phyloP scores from a whole-genome alignment of 2,888 invertebrate genomes.

The Didymodactylos carnosus region DNA sequence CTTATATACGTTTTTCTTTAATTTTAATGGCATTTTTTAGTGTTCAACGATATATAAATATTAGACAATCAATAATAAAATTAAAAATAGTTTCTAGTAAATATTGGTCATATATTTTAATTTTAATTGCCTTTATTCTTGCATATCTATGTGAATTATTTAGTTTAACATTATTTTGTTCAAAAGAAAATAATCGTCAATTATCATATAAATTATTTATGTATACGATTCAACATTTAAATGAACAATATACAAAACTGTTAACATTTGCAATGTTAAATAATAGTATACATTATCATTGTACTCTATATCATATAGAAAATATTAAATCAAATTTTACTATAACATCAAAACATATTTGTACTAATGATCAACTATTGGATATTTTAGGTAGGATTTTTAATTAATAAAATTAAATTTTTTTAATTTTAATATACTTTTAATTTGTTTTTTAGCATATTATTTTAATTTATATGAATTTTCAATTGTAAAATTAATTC shows the following conservation, averaged over 20 bases:
- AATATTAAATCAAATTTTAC: too few species aligned
- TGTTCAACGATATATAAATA: neutral
- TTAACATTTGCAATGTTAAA: too few species aligned
- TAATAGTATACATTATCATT: too few species aligned
- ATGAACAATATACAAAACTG: neutral
- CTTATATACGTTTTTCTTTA: neutral
- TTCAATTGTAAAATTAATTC: neutral
- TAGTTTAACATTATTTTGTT: neutral
- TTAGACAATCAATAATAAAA: neutral
- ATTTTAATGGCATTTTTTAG: neutral
- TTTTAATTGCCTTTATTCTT: neutral
- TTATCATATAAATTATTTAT: neutral
- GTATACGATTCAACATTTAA: neutral
- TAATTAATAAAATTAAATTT: too few species aligned
- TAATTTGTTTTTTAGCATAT: neutral
- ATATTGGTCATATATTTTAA: neutral
- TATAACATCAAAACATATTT: too few species aligned
- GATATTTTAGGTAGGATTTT: too few species aligned
- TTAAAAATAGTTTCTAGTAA: neutral
- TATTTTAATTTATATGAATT: neutral
- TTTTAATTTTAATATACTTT: too few species aligned
- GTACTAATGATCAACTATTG: too few species aligned
- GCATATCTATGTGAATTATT: neutral
- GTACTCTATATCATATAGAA: too few species aligned
- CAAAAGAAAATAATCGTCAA: neutral